Evolutionary conservation across 2,888 invertebrate genomes (phyloP).

Genomic region (Cactoblastis cactorum): DNA sequence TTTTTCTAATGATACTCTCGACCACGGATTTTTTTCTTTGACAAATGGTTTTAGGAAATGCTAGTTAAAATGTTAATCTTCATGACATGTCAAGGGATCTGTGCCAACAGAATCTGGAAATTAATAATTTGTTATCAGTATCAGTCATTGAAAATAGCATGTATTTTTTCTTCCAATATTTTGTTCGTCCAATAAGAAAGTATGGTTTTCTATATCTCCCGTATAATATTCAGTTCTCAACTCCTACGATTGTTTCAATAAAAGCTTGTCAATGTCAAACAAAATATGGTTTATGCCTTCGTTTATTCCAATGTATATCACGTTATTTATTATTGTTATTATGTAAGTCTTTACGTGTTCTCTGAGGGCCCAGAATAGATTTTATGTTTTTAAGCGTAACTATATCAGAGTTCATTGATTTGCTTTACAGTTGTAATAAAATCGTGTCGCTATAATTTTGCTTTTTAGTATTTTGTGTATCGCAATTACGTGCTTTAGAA

Average conservation of each 20-base stretch:
- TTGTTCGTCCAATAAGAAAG: not conserved
- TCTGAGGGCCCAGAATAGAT: conserved; percentile 27
- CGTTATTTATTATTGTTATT: conserved; percentile 30
- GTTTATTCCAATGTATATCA: conserved; percentile 33
- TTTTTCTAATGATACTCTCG: conserved; percentile 35
- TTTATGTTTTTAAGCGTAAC: conserved; percentile 19
- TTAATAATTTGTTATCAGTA: conserved; percentile 3
- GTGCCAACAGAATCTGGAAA: conserved; percentile 39
- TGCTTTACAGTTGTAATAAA: not conserved
- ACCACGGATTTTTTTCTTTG: conserved; percentile 17
- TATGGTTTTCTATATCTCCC: not conserved
- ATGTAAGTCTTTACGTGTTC: conserved; percentile 25
- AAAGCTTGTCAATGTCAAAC: conserved; percentile 30
- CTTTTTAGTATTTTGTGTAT: not conserved
- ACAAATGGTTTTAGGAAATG: conserved; percentile 48
- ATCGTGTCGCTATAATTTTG: not conserved
- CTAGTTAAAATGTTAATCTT: conserved; percentile 47
- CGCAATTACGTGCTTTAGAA: not conserved
- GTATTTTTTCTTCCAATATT: no score
- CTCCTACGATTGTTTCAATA: conserved; percentile 41
- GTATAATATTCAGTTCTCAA: conserved; percentile 15
- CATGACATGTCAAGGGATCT: conserved; percentile 39
- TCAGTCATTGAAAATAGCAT: not conserved
- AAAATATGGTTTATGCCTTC: conserved; percentile 34
- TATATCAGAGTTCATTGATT: conserved; percentile 10